Base-by-base conservation (phyloP, 2,888 invertebrate genomes). In the Agrochola lychnidis region DNA sequence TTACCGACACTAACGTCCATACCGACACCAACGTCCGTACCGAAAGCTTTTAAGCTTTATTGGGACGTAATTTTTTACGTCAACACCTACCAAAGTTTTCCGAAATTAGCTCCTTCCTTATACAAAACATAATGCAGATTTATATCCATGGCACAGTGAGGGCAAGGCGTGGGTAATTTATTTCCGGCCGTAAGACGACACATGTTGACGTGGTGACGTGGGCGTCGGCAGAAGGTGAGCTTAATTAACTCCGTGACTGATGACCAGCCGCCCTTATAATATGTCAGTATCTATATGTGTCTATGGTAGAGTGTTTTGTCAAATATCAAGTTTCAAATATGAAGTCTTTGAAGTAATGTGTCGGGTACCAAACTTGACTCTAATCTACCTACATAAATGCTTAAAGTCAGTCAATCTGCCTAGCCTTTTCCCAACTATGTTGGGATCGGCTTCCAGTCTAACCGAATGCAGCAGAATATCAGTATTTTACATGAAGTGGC, bases 201-300 rank as follows among this genome's bases (percentile, higher is more conserved):
- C 87, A 73, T 82, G 84, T 82, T 68, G 82, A 79, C 78, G 76
- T 69, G 64, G 66, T 74, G 84, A 70, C 70, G 70, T 12, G 74
- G 53, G 53, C 30, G 83, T 63, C 64, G 66, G 72, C 70, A 69
- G 70, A 69, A 80, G 76, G 81, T 75, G 71, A 68, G 87, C 79
- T 87, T 89, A 89, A 90, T 90, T 90, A 88, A 83, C 74, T 78
- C 19, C 40, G 78, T 86, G 90, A 90, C 73, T 70, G 86, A 90
- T 88, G 85, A 68, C 77, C 68, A 45, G 30, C 70, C 77, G 69
- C 57, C 61, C 62, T 70, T 76, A 84, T 86, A 71, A 85, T 86
- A 76, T 82, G 76, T 89, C 89, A 84, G 70, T 82, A 78, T 80
- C 73, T 53, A 64, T 25, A 64, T n/a, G n/a, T 66, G 64, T 61